Conservation (phyloP, 2,797 vertebrate species). For the Chanos chanos region DNA sequence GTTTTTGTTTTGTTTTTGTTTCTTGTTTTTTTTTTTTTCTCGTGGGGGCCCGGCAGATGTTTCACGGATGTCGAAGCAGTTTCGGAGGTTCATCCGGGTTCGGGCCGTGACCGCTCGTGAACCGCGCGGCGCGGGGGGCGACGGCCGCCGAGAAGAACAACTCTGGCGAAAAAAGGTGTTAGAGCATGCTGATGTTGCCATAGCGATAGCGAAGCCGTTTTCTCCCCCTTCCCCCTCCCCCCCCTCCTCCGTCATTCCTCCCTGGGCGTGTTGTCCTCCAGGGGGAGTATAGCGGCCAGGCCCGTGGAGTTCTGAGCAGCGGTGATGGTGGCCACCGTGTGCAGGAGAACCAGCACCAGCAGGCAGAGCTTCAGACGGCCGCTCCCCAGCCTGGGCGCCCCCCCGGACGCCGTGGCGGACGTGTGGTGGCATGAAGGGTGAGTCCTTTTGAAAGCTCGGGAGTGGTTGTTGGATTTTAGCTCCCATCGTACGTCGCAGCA, state of each 20-base stretch:
- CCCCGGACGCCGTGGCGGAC: conserved; percentile 86
- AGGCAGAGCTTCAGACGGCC: conserved; percentile 95
- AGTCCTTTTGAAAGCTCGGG: conserved; percentile 80
- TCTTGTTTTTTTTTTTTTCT: too few relatives aligned
- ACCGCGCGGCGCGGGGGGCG: conserved; percentile 13
- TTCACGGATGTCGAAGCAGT: too few relatives aligned
- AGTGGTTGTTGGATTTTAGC: conserved; percentile 76
- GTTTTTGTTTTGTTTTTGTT: too few relatives aligned
- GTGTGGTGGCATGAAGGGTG: conserved; percentile 86
- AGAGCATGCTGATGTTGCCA: conserved; percentile 28
- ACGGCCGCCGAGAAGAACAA: conserved; percentile 2
- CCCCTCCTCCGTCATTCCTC: conserved; percentile 61
- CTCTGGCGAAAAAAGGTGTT: conserved; percentile 2
- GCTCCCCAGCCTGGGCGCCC: conserved; percentile 89
- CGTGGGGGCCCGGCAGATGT: too few relatives aligned
- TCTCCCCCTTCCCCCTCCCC: not conserved
- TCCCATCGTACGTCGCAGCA: conserved; percentile 96
- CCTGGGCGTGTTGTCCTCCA: conserved; percentile 67
- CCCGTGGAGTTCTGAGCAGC: conserved; percentile 88
- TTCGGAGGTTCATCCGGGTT: conserved; percentile 3
- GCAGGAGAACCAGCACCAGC: conserved; percentile 92
- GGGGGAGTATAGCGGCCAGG: conserved; percentile 75
- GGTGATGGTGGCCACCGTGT: conserved; percentile 93
- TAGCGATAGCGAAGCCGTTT: not conserved
- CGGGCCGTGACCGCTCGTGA: not conserved